Base-by-base conservation (phyloP, 1,140 invertebrate genomes). In the Dendroctonus valens region DNA sequence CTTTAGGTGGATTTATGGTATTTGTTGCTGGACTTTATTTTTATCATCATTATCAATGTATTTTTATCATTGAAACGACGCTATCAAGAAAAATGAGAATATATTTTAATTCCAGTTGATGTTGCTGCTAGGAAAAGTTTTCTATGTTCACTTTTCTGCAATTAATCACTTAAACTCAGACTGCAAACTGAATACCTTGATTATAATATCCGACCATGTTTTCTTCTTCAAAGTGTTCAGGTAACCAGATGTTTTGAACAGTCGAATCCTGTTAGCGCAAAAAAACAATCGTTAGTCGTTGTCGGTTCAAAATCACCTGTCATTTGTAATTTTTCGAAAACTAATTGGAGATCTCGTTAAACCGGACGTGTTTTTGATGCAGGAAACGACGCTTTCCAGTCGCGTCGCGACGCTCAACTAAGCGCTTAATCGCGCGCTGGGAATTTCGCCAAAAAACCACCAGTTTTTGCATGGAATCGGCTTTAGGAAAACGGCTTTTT, bases 191-290 rank as follows among this genome's bases (percentile, higher is more conserved):
- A 46, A 39, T 62, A 64, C 62, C 62, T 64, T 60, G 40, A 61
- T 67, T 67, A 54, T 67, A 67, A 55, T 67, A 67, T 61, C 65
- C 65, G 41, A 67, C 65, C 65, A 67, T 67, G 39, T 14, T 67
- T 54, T 9, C 14, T 37, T 38, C 37, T 6, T 38, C 39, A n/a
- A 54, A 14, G 11, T 26, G 8, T 6, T 38, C 7, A 54, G 5
- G 7, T 37, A 54, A 14, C 7, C 11, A 41, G 26, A 26, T 26
- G 26, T 26, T 26, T 26, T 26, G 26, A 26, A 26, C 26, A 26
- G 26, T 26, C 26, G 26, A 26, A 26, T 26, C 26, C 26, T 26
- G 26, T 26, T 26, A 26, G 26, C 26, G 26, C 26, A 26, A 26
- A 26, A 26, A 2, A 26, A 26, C 26, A 26, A 26, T 26, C 26